Base-by-base conservation (phyloP, 2,888 invertebrate species). In the Phasia obesa region DNA sequence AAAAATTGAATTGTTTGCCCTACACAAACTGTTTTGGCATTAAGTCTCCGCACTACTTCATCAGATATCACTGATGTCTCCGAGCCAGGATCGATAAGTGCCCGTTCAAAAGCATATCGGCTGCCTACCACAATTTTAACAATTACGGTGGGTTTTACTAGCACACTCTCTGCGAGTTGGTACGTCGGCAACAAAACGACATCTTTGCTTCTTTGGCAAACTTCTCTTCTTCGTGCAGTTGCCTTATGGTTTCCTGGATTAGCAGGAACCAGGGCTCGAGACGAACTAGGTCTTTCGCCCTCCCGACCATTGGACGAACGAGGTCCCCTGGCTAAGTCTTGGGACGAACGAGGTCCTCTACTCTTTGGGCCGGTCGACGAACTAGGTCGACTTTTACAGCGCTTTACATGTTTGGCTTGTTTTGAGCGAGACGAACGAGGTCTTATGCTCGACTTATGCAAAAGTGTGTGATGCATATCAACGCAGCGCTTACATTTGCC, bases 221-320 rank as follows among this genome's bases (percentile, higher is more conserved):
- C 35, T 19, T 21, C 11, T 6, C 15, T 9, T 35, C 6, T 59
- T 21, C 7, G 31, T 31, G 31, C 31, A 31, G 31, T 31, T 31
- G 31, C 31, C 9, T 31, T 31, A 3, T 9, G 31, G 25, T 42
- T 47, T 25, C 42, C 25, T 11, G 44, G 47, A 11, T 13, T n/a
- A 19, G 13, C 25, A 9, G 64, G 47, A 65, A 65, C 65, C 35
- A 65, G n/a, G 6, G 35, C 65, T 65, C 21, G 65, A 51, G 51
- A 65, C 65, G 65, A 21, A 53, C 17, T 42, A 47, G 47, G 27
- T 31, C 17, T 49, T 15, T 64, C 27, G 13, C 7, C n/a, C 25
- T 64, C 47, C 25, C 17, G 64, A 64, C 21, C 17, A 49, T 19
- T 4, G 15, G 27, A 13, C 47, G 31, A n/a, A 47, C 55, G 25